These are phyloP conservation scores for Ichneumoninae sp. DNA, from an alignment of 2,888 invertebrate genomes.

Conservation along the genomic window DNA sequence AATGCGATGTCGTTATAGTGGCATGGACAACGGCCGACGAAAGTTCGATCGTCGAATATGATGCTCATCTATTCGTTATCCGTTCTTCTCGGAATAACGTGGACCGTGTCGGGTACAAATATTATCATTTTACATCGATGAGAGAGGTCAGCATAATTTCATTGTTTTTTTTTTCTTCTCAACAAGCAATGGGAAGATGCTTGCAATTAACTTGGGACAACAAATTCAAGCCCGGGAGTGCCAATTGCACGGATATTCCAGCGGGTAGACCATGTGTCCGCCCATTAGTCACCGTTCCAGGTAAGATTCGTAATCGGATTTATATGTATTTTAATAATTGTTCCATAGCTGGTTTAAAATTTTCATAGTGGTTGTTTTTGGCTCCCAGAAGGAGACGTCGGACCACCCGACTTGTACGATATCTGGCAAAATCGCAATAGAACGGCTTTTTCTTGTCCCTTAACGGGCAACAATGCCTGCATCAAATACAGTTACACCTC, in stretches of 20 bases:
- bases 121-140: neutral
- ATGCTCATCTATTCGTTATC: slow-evolving; percentile 45
- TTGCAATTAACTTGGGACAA: slow-evolving; percentile 14
- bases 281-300: neutral
- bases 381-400: slow-evolving; percentile 49
- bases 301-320: neutral
- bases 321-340: neutral
- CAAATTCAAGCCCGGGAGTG: neutral
- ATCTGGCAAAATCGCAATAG: slow-evolving; percentile 71
- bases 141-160: neutral
- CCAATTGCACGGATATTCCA: neutral
- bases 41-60: slow-evolving; percentile 41
- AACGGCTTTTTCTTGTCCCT: slow-evolving; percentile 68
- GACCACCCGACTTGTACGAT: slow-evolving; percentile 68
- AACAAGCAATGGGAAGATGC: neutral
- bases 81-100: slow-evolving; percentile 37
- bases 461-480: slow-evolving; percentile 68
- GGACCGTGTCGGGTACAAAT: slow-evolving; percentile 34
- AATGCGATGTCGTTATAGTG: slow-evolving; percentile 46
- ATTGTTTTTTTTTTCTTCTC: slow-evolving; percentile 20
- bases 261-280: neutral
- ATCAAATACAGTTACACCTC: slow-evolving; percentile 75
- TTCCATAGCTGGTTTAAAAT: neutral
- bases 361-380: neutral
- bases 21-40: slow-evolving; percentile 51